phyloP scores from a whole-genome alignment of 2,113 vertebrate genomes.

The Cisticola juncidis region DNA sequence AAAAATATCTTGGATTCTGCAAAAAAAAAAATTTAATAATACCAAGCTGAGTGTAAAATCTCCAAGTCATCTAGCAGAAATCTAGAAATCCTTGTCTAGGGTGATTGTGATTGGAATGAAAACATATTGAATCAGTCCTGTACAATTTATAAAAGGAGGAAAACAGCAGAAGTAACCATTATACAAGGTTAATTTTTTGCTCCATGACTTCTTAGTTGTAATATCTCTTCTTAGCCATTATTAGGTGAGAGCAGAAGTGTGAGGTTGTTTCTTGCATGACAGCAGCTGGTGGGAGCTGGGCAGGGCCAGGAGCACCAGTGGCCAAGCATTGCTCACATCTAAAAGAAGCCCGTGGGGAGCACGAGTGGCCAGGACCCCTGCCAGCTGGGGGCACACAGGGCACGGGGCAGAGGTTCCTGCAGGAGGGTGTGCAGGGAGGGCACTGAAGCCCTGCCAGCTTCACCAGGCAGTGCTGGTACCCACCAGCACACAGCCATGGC shows the following conservation, averaged over 20 bases:
- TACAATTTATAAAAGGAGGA: background rate
- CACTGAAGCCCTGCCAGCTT: background rate
- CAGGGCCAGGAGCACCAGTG: background rate
- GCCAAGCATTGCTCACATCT: background rate
- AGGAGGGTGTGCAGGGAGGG: background rate
- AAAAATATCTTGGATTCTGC: background rate
- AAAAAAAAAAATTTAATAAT: background rate
- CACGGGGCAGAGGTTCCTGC: background rate
- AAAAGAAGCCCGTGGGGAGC: background rate
- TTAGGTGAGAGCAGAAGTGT: background rate
- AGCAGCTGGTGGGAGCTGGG: background rate
- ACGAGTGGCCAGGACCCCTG: background rate
- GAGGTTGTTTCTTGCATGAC: accelerated
- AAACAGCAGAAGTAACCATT: background rate
- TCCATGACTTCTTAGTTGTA: background rate
- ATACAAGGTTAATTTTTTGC: background rate
- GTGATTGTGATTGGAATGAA: background rate
- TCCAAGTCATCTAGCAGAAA: background rate
- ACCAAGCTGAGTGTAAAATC: background rate
- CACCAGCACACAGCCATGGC: background rate
- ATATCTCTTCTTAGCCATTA: background rate
- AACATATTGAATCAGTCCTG: background rate
- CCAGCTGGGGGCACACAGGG: background rate
- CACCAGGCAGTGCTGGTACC: background rate
- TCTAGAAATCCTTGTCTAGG: background rate